Evolutionary conservation across 2,797 vertebrate species (phyloP), one percentile per base, ranked within the genome.

Genomic region (Rhinatrema bivittatum): DNA sequence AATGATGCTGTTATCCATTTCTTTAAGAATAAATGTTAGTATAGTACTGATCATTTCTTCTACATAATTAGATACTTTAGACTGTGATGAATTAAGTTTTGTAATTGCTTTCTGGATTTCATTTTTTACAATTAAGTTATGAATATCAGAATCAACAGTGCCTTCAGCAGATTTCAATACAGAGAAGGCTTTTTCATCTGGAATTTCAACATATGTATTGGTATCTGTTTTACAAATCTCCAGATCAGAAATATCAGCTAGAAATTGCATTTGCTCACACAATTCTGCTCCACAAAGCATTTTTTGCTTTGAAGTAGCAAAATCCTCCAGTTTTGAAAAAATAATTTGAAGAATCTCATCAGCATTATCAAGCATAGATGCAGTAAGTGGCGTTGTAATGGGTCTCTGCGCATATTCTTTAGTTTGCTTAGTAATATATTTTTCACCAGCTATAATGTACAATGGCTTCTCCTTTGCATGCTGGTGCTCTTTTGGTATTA

Each of bases 331-430:
- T 15, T 60, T 63, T 29, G 56, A 41, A 46, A 69, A 51, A 40
- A 69, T 59, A 9, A 9, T 4, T 8, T 47, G 56, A 4, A 69
- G 66, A 43, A 66, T 63, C 11, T 61, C 46, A 2, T 69, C 56
- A 25, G 62, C 60, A 33, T 69, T 20, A 14, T 50, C 38, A 27
- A 29, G 40, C 51, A 66, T 53, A 5, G 54, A 44, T 13, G 53
- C 46, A 22, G 27, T 9, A 34, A 30, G 9, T 11, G 0, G 10
- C 25, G 23, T 11, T 16, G 12, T 6, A 6, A 30, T 22, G 2
- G 34, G 22, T 19, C 25, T 32, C 20, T 21, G 20, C 29, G 32
- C 28, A 29, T 16, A 26, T 44, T 41, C 16, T 9, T 30, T 26
- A 43, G 32, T 5, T 21, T 39, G 15, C n/a, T 24, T 44, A 46